Base-by-base conservation (phyloP, 1,140 invertebrate genomes). In the Halesus radiatus region DNA sequence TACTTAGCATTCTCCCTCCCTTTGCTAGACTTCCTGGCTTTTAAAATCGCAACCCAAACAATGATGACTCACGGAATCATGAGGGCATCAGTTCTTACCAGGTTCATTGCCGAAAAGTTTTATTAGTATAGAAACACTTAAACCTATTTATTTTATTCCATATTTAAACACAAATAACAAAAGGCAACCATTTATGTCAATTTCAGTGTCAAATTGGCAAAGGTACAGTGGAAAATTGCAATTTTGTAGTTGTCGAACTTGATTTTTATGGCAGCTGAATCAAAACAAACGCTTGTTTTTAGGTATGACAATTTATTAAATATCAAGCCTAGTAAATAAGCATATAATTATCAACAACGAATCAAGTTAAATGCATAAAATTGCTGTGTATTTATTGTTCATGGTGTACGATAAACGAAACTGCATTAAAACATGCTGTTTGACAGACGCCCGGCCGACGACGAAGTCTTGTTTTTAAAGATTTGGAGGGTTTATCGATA, bases 391-490 rank as follows among this genome's bases (percentile, higher is more conserved):
- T 64, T 64, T 45, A 45, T 13, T 26, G 22, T 66, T 66, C 29
- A 23, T 66, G 29, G 62, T 16, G 22, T 66, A 29, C 62, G 68
- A 23, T 72, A 18, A 45, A 20, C 45, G 68, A 72, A 72, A 50
- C 18, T 45, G 23, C 23, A 45, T 50, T 50, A 72, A 72, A 77
- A 66, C 76, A 77, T 56, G 76, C 62, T 23, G 76, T 78, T 64
- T 64, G 64, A 78, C 76, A 62, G 62, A 78, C 64, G 66, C 76
- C 76, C 76, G 76, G 76, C 72, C 0, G 32, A 53, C n/a, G 72
- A 16, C 20, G 37, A 50, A 66, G 60, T 16, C 76, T 78, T 78
- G 76, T 70, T 78, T 78, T 68, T 3, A 54, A 70, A 32, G 37
- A 70, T 78, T 29, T 72, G 22, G 45, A 29, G 23, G 54, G 23